phyloP scores from a whole-genome alignment of 1,140 invertebrate species.

The Hermetia illucens region DNA sequence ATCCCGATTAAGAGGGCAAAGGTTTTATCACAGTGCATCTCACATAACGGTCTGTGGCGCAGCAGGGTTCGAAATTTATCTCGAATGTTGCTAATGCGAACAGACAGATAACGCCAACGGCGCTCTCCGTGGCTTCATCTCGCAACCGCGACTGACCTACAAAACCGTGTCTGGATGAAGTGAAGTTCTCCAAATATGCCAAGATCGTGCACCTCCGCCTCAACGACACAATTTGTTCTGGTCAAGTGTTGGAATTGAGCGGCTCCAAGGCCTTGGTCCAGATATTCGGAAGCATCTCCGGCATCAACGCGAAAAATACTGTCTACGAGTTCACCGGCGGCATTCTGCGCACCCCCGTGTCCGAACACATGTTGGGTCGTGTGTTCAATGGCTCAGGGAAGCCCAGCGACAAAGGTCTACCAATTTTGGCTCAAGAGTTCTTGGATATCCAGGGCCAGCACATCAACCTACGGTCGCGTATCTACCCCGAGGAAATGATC shows the following conservation, averaged over 20 bases:
- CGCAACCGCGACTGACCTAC: too few species aligned
- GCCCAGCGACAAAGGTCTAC: conserved; percentile 89
- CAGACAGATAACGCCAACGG: too few species aligned
- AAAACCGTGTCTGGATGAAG: too few species aligned
- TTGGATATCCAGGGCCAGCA: conserved; percentile 91
- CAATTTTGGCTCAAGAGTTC: conserved; percentile 85
- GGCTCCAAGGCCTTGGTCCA: conserved; percentile 88
- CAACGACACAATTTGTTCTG: conserved; percentile 75
- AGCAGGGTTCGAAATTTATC: too few species aligned
- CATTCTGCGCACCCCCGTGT: conserved; percentile 84
- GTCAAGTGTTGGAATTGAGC: conserved; percentile 87
- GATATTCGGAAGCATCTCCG: conserved; percentile 95
- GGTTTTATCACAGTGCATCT: too few species aligned
- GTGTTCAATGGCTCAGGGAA: conserved; percentile 95
- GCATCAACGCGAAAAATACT: conserved; percentile 92
- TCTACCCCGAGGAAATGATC: conserved; percentile 96
- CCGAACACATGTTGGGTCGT: conserved; percentile 90
- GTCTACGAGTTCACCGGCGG: conserved; percentile 92
- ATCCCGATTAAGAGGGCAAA: too few species aligned
- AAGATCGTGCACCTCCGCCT: conserved; percentile 88
- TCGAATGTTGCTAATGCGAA: too few species aligned
- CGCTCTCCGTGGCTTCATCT: too few species aligned
- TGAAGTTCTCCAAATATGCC: conserved; percentile 91
- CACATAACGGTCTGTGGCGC: too few species aligned
- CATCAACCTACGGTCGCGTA: conserved; percentile 92